Percentiles rank a stretch among this genome's conserved stretches.
Evolutionary conservation across 2,797 vertebrate genomes (phyloP).

Genomic region (Cyprinodon diabolis): DNA sequence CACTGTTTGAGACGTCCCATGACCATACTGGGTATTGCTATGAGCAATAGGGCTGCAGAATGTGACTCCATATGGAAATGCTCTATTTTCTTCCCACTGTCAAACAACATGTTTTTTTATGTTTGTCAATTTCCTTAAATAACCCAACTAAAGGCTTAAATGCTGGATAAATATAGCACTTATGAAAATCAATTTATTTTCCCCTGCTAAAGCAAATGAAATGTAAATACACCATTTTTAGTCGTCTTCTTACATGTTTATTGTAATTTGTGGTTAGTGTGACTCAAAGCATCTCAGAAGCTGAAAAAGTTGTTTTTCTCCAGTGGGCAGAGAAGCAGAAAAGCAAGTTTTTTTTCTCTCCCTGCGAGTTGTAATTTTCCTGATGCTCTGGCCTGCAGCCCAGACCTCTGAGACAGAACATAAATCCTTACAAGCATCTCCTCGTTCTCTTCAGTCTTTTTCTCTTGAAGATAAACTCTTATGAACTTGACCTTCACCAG

Average conservation of each 20-base stretch:
- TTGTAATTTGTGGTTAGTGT: background rate
- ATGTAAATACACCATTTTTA: background rate
- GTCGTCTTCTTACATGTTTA: background rate
- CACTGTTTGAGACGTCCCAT: conserved; percentile 47
- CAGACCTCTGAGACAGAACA: conserved; percentile 16
- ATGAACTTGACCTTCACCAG: background rate
- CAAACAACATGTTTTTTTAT: conserved; percentile 17
- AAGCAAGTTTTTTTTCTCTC: background rate
- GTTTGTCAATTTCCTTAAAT: background rate
- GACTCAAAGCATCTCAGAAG: background rate
- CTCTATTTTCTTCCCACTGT: conserved; percentile 21
- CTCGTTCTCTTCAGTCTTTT: background rate
- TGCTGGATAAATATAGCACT: no score
- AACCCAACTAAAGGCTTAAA: background rate
- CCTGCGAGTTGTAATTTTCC: conserved; percentile 47
- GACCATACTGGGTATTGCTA: conserved; percentile 80
- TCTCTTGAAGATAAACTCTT: background rate
- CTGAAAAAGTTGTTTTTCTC: conserved; percentile 7
- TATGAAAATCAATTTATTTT: background rate
- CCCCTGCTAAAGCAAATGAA: background rate
- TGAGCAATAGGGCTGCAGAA: conserved; percentile 34
- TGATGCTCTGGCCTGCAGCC: conserved; percentile 51
- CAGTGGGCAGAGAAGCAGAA: background rate
- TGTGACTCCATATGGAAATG: conserved; percentile 42
- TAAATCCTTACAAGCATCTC: conserved; percentile 21